phyloP scores from a whole-genome alignment of 1,140 invertebrate genomes.

The Glomeris maerens region DNA sequence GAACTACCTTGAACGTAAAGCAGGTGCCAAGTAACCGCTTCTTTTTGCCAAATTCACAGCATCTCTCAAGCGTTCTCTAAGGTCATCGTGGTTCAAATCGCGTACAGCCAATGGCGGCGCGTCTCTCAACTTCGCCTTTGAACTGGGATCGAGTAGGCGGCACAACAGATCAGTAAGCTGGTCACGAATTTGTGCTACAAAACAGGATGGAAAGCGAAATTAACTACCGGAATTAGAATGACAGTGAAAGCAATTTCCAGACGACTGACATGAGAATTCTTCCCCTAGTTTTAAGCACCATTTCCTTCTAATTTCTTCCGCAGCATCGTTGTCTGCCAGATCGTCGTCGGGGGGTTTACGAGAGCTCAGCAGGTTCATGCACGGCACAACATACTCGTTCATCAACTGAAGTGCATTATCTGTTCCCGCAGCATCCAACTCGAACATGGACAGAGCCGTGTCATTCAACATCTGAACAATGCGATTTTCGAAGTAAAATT shows the following conservation, averaged over 20 bases:
- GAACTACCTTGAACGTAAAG: no score
- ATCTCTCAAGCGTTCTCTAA: neutral
- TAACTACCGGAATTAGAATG: neutral
- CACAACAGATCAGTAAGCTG: conserved; percentile 3
- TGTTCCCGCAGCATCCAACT: neutral
- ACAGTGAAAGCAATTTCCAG: neutral
- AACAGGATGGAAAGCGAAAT: neutral
- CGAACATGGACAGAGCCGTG: neutral
- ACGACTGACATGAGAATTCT: conserved; percentile 5
- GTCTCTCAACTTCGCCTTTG: neutral
- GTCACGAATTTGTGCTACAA: conserved; percentile 5
- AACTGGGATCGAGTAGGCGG: conserved; percentile 7
- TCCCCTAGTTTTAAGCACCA: conserved; percentile 11
- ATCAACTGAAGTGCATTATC: conserved; percentile 1
- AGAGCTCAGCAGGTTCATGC: conserved; percentile 9
- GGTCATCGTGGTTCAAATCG: neutral
- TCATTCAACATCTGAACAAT: conserved; percentile 6
- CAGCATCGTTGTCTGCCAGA: conserved; percentile 1
- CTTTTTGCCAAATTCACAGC: neutral
- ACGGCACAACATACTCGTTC: conserved; percentile 7
- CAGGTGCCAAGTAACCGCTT: neutral
- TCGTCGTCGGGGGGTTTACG: neutral
- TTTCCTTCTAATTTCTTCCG: conserved; percentile 9
- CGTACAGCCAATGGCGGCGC: neutral
- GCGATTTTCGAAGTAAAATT: no score